Evolutionary conservation across 2,888 invertebrate species (phyloP), one percentile per base, ranked within the genome.

Genomic region (Colletes collaris): DNA sequence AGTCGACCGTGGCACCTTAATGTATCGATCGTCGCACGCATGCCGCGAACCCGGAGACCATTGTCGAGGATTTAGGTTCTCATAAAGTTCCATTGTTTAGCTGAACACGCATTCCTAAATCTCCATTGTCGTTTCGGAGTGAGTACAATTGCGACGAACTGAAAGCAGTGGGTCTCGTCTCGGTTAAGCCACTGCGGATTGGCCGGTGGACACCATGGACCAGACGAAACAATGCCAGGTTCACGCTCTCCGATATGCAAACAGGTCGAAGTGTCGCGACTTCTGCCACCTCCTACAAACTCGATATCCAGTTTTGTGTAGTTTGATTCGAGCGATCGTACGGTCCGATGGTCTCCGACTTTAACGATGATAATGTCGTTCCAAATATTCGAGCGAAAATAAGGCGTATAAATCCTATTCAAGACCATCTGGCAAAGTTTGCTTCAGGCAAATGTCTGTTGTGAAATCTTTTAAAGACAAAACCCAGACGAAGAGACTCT

Each of bases 61-160:
- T 90, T 90, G 84, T 82, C 81, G 80, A 72, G 85, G 89, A 86
- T 89, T 89, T 87, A 84, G 84, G 79, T 85, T 83, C 87, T 88
- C 89, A 83, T 88, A 89, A 89, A 89, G 87, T 85, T 87, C 84
- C 74, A 89, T 89, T 89, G 90, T 90, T 88, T 89, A 84, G 83
- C 83, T 82, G 86, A 84, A 84, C 88, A 74, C 77, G 85, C 88
- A 85, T 89, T 89, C 87, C 87, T 87, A 88, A 90, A 90, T 90
- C 89, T 89, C 86, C 76, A 89, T 90, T 89, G 89, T 90, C 83
- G 83, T 71, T 35, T 46, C 63, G 79, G 66, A 59, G 66, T 75
- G 81, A 83, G 83, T 85, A 84, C 86, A 89, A 89, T 87, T 83
- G 85, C 69, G 81, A 78, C 69, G 79, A 79, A 66, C 49, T 75